Evolutionary conservation across 2,797 vertebrate genomes (phyloP).

Genomic region (Pseudopleuronectes americanus): DNA sequence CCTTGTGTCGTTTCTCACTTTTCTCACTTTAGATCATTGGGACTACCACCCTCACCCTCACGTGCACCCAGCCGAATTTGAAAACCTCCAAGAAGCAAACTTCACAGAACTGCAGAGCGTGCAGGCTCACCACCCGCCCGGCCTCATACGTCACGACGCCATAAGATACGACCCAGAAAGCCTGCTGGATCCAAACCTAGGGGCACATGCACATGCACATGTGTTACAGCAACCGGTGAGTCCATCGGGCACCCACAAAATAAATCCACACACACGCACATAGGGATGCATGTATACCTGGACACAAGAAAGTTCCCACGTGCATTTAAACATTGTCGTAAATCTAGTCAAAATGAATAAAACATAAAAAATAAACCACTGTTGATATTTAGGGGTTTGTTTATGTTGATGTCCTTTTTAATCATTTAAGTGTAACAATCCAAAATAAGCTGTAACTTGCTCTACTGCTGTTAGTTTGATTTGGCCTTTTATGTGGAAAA

Average conservation of each 20-base stretch:
- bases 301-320: neutral
- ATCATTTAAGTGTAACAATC: too few species aligned
- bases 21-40: conserved; percentile 89
- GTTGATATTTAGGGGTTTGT: too few species aligned
- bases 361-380: too few species aligned
- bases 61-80: conserved; percentile 90
- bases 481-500: too few species aligned
- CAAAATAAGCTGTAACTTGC: too few species aligned
- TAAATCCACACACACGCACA: neutral
- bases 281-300: neutral
- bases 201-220: conserved; percentile 82
- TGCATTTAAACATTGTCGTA: neutral
- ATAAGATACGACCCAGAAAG: conserved; percentile 91
- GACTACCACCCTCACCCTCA: conserved; percentile 91
- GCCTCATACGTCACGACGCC: conserved; percentile 89
- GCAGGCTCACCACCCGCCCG: conserved; percentile 91
- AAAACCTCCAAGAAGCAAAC: conserved; percentile 91
- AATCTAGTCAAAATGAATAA: neutral
- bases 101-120: conserved; percentile 98
- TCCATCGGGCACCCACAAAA: neutral
- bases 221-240: conserved; percentile 81
- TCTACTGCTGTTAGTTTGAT: too few species aligned
- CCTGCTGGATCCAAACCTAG: conserved; percentile 88
- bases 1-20: conserved; percentile 27
- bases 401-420: too few species aligned